These are phyloP conservation scores for Hippolais icterina DNA, from an alignment of 2,113 vertebrate genomes.

Conservation along the genomic window DNA sequence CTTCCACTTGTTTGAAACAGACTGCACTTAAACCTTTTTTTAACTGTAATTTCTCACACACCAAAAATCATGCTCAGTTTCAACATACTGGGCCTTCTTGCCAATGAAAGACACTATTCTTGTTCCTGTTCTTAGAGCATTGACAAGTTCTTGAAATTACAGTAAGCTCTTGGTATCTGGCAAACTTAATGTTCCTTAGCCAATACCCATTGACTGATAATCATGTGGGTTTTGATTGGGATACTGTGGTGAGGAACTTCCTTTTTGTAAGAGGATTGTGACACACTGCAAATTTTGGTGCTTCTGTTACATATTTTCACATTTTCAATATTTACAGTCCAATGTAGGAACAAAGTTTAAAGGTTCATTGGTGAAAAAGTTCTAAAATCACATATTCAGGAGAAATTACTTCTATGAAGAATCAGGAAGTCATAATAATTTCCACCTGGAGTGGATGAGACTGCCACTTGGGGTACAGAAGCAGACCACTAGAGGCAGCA, in stretches of 20 bases:
- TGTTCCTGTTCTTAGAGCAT: neutral
- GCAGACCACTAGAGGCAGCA: neutral
- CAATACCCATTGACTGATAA: neutral
- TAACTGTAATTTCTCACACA: neutral
- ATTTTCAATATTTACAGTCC: neutral
- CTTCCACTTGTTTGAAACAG: neutral
- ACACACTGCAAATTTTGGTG: neutral
- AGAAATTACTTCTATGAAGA: neutral
- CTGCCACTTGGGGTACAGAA: neutral
- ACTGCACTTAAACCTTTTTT: neutral
- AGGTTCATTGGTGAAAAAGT: neutral
- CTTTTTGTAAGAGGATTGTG: neutral
- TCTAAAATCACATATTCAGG: neutral
- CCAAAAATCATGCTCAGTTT: neutral
- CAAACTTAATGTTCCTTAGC: neutral
- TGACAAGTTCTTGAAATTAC: neutral
- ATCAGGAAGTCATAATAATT: neutral
- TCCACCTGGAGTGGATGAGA: neutral
- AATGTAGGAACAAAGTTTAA: neutral
- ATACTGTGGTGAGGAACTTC: neutral
- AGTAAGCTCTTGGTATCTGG: neutral
- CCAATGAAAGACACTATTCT: neutral
- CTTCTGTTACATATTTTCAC: neutral
- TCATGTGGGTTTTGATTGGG: neutral
- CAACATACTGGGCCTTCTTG: neutral